phyloP scores from a whole-genome alignment of 1,140 invertebrate species.

The Amyelois transitella region DNA sequence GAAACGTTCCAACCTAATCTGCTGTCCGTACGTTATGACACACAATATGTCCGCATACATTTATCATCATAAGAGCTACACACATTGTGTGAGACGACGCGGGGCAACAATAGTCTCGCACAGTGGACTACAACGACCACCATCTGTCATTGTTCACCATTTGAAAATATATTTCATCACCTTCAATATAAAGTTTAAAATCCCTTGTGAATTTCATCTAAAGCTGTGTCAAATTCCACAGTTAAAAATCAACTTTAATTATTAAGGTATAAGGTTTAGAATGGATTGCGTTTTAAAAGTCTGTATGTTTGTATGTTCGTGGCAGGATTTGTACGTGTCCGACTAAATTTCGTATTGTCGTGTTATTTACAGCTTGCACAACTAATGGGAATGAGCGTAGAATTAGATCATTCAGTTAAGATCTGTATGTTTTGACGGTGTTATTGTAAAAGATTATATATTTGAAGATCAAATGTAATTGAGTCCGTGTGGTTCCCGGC shows the following conservation, averaged over 20 bases:
- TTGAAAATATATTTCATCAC: not conserved
- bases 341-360: constrained; percentile 3
- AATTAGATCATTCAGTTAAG: constrained; percentile 1
- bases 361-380: constrained; percentile 5
- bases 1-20: constrained; percentile 11
- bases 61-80: constrained; percentile 61
- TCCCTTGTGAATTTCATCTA: not conserved
- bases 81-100: constrained; percentile 15
- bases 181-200: not conserved
- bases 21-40: constrained; percentile 33
- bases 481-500: too few species aligned
- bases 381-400: not conserved
- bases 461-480: too few species aligned
- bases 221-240: not conserved
- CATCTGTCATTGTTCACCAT: constrained; percentile 1
- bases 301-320: not conserved
- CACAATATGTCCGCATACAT: constrained; percentile 50
- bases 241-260: not conserved
- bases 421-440: not conserved
- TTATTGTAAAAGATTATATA: too few species aligned
- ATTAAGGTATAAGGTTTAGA: not conserved
- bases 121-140: not conserved
- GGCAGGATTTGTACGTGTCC: constrained; percentile 3
- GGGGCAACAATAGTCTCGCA: constrained; percentile 6
- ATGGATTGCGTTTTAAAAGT: not conserved